Base-by-base conservation (phyloP, 2,888 invertebrate genomes). In the Alcis repandata region DNA sequence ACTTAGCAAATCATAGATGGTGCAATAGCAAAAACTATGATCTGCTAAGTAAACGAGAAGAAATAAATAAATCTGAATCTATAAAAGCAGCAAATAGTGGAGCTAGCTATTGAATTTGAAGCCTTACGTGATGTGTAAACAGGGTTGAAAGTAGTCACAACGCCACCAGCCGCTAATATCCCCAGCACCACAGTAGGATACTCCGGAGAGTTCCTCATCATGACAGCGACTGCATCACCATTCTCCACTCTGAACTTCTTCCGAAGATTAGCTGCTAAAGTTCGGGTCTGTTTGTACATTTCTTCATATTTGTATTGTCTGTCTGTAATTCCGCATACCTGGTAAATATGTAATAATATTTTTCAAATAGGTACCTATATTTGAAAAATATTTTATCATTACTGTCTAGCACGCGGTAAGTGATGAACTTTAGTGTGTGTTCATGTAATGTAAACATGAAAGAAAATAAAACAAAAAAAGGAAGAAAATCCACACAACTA, bases 131-230 rank as follows among this genome's bases (percentile, higher is more conserved):
- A 81, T 20, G 96, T 97, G 76, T 96, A 97, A 64, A 94, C 78
- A 4, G 96, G 96, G 89, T 97, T 97, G 8, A 96, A 89, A 0
- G 96, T 95, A 0, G 96, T 96, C 3, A 95, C 93, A 9, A 94
- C 76, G 0, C 95, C 86, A 0, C 96, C 96, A 20, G 96, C 96
- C 75, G 95, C 94, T 4, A 96, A 78, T 36, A 94, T 87, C 0
- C 96, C 97, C 62, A 96, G 83, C 1, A 94, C 78, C 1, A 94
- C 93, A 11, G 95, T 91, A 0, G 95, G 94, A 77, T 94, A 96
- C 82, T 97, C 97, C 0, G 97, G 97, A 36, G 94, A 77, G 83
- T 97, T 97, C 9, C 96, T 95, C 69, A 96, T 80, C 59, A 96
- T 92, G 19, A 97, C 69, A 0, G 95, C 96, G 13, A 97, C 79